phyloP scores from a whole-genome alignment of 2,113 vertebrate species.

The Corvus cornix region DNA sequence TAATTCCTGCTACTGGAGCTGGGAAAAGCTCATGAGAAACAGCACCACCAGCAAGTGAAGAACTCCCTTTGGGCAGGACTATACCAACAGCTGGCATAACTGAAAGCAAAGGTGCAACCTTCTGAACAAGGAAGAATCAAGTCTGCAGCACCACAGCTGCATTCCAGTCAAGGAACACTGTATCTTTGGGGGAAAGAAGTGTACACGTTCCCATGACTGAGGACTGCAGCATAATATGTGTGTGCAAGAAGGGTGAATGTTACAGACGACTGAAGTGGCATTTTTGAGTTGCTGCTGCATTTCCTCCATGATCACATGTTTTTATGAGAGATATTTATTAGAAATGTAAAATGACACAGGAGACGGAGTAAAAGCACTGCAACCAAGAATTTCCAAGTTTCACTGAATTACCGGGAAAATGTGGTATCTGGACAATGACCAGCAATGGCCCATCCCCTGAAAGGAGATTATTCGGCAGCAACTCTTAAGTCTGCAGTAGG shows the following conservation, averaged over 20 bases:
- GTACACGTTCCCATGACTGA: neutral
- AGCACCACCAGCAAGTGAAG: neutral
- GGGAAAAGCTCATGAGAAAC: neutral
- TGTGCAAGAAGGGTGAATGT: neutral
- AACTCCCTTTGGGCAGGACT: neutral
- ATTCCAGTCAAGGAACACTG: neutral
- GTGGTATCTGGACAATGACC: neutral
- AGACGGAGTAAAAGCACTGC: neutral
- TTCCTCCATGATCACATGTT: neutral
- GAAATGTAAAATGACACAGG: neutral
- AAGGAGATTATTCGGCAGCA: neutral
- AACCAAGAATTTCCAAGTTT: neutral
- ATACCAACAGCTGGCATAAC: rapidly evolving
- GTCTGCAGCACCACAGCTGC: neutral
- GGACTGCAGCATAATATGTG: rapidly evolving
- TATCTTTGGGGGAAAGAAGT: neutral
- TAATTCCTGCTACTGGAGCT: neutral
- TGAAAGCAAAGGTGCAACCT: rapidly evolving
- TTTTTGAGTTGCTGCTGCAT: neutral
- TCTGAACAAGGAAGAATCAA: neutral
- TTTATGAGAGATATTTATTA: neutral
- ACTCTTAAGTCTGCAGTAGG: neutral
- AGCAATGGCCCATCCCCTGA: neutral
- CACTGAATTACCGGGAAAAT: neutral
- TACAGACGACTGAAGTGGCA: neutral